Percentiles rank a stretch among this genome's conserved stretches.
Evolutionary conservation across 1,140 invertebrate genomes (phyloP).

Genomic region (Nephotettix cincticeps): DNA sequence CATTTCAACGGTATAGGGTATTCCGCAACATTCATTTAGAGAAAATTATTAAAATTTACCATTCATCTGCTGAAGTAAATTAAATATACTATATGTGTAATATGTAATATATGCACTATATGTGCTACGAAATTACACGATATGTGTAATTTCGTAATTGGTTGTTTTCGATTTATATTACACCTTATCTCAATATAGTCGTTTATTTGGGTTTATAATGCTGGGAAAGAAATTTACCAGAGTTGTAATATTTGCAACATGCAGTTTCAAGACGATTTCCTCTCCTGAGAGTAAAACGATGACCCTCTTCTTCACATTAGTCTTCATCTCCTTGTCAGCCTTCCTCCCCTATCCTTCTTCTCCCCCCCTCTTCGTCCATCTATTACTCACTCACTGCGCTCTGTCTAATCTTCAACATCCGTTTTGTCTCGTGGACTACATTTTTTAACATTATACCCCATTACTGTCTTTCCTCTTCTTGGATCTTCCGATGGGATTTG

Average conservation of each 20-base stretch:
- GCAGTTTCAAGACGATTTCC: not conserved
- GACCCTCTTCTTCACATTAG: constrained; percentile 31
- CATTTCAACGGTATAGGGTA: no score
- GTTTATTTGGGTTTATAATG: no score
- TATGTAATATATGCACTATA: no score
- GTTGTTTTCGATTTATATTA: no score
- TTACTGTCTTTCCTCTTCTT: not conserved
- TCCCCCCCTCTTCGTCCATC: constrained; percentile 18
- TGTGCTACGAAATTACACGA: no score
- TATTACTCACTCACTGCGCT: constrained; percentile 29
- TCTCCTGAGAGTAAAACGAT: not conserved
- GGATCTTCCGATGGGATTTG: not conserved
- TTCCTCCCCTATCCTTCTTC: constrained; percentile 13
- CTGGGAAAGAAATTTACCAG: no score
- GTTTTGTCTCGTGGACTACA: constrained; percentile 12
- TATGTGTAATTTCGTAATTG: no score
- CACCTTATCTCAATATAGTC: no score
- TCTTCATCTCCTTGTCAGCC: constrained; percentile 22
- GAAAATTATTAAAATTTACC: no score
- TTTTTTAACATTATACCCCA: not conserved
- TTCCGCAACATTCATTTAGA: no score
- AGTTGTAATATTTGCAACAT: constrained; percentile 30
- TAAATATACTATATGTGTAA: no score
- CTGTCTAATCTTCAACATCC: not conserved
- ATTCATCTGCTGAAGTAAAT: no score